Evolutionary conservation across 1,140 invertebrate genomes (phyloP), one percentile per base, ranked within the genome.

Genomic region (Telenomus remus): DNA sequence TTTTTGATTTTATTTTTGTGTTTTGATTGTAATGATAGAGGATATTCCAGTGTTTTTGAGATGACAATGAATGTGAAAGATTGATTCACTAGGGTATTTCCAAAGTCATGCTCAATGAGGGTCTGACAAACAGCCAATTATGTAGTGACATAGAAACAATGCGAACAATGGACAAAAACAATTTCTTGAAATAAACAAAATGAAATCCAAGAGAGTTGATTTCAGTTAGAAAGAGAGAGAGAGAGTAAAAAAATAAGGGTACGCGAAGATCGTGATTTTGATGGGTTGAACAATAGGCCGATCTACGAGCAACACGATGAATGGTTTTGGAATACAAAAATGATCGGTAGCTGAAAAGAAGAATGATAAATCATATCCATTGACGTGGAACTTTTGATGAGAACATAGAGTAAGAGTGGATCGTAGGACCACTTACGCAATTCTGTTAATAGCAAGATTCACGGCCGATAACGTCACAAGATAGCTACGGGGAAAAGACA

Each of bases 381-480:
- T 48, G 15, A 27, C 12, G 53, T 54, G 47, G 60, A 53, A 53
- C 51, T 65, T 71, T 70, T 16, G 79, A 63, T 76, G 66, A 83
- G 6, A 82, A 86, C 81, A 83, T 81, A 83, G 75, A 27, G 87
- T 83, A 86, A 86, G 85, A 82, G 85, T 86, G 83, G 86, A 87
- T 87, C 84, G 53, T 82, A 81, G 78, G 76, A 83, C 88, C 88
- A 95, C 94, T 95, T 95, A 95, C 94, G 93, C 93, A 89, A 95
- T 95, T 91, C 94, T 90, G 91, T 94, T 94, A 90, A 95, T 92
- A 90, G 93, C 93, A 89, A 95, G 92, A 92, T 95, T 95, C 90
- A 95, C 94, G 89, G 93, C 92, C 85, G 94, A 95, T 90, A 95
- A 92, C 89, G 93, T 95, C 91, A 94, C 93, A 91, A 95, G 93